These are phyloP conservation scores for Hirudinaria manillensis DNA, from an alignment of 2,888 invertebrate species.

Conservation along the genomic window DNA sequence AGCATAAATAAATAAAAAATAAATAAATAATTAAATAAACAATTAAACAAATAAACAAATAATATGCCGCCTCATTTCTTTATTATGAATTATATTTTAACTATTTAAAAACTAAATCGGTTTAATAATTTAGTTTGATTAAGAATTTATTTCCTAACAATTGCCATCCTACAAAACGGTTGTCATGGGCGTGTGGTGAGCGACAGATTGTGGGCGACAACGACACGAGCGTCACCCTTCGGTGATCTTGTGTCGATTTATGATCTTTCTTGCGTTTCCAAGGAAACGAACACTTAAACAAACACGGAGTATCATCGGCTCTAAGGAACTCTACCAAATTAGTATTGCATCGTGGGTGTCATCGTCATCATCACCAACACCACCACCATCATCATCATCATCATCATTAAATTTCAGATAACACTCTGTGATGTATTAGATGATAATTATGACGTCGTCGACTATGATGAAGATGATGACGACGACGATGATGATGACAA, in stretches of 20 bases:
- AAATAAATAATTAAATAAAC: no score
- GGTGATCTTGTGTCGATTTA: background rate
- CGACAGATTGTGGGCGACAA: conserved; percentile 19
- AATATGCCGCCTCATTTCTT: no score
- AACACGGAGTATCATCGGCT: background rate
- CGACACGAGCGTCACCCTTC: background rate
- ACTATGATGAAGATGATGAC: conserved; percentile 12
- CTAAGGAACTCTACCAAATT: no score
- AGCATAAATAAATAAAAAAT: no score
- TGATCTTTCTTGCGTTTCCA: conserved; percentile 18
- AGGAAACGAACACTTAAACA: background rate
- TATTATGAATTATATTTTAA: no score
- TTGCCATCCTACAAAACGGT: no score
- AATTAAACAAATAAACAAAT: no score
- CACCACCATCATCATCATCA: conserved; percentile 6
- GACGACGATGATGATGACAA: background rate
- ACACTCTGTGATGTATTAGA: background rate
- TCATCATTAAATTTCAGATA: no score
- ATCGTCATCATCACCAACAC: background rate
- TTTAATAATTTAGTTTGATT: no score
- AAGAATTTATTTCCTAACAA: no score
- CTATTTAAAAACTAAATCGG: no score
- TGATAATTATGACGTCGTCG: conserved; percentile 4
- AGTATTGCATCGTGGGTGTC: no score
- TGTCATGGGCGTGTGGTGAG: background rate